Conservation (phyloP, 2,797 vertebrate genomes). For the Halcyon chelicuti region DNA sequence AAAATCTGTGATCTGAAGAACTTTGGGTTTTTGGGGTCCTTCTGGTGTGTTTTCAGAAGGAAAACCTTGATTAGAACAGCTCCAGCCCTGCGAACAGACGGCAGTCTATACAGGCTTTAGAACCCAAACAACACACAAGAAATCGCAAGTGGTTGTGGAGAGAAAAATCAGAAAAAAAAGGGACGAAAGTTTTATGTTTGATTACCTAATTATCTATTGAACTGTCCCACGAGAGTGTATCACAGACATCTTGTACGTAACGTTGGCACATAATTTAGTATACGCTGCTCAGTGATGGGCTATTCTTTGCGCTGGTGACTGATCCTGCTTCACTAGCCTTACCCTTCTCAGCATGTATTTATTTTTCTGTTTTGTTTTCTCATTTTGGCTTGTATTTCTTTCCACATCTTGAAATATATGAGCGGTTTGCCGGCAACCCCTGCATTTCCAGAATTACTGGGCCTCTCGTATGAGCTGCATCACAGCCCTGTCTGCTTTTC, state of each 20-base stretch:
- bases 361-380: background rate
- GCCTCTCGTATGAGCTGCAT: background rate
- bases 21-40: background rate
- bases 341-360: background rate
- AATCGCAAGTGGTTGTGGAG: background rate
- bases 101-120: background rate
- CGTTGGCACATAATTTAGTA: background rate
- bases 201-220: background rate
- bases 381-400: background rate
- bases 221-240: background rate
- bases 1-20: background rate
- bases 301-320: background rate
- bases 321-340: background rate
- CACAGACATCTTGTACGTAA: background rate
- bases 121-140: background rate
- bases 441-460: background rate
- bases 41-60: background rate
- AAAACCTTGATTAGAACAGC: background rate
- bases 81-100: background rate
- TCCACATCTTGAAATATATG: background rate
- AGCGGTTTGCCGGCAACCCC: background rate
- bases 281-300: background rate
- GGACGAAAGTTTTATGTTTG: background rate
- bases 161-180: background rate
- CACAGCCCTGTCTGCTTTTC: background rate